Evolutionary conservation across 30 jellyfish, hydroid and myxozoan species (phyloP).

Genomic region (Hydractinia symbiolongicarpus): DNA sequence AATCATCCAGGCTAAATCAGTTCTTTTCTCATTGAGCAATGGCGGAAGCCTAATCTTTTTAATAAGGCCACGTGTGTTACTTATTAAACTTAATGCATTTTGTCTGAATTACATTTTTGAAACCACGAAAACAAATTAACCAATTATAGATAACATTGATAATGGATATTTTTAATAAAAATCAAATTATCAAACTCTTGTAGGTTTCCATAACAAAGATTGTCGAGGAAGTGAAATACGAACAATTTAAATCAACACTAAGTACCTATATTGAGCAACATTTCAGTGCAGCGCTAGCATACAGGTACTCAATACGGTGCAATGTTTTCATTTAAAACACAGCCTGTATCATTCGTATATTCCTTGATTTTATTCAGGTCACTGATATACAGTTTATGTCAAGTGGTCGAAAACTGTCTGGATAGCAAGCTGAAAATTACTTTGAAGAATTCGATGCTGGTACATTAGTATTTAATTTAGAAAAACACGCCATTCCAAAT

Average conservation of each 20-base stretch:
- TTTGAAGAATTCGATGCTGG: conserved; percentile 18
- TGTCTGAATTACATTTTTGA: too few species aligned
- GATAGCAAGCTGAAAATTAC: neutral
- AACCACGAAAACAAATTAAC: too few species aligned
- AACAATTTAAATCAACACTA: conserved; percentile 61
- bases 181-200: neutral
- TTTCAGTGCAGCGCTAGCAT: conserved; percentile 84
- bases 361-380: neutral
- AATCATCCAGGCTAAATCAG: too few species aligned
- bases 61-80: too few species aligned
- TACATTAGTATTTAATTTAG: neutral
- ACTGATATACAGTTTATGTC: conserved; percentile 13
- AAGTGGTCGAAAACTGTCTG: conserved; percentile 1
- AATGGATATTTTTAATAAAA: neutral
- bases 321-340: neutral
- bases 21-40: too few species aligned
- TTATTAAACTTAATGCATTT: too few species aligned
- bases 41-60: too few species aligned
- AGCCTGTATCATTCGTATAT: neutral
- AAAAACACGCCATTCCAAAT: too few species aligned
- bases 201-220: conserved; percentile 37
- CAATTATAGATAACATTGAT: too few species aligned
- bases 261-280: conserved; percentile 77
- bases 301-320: conserved; percentile 34
- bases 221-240: conserved; percentile 60